Evolutionary conservation across 2,888 invertebrate species (phyloP).

Genomic region (Chrysodeixis includens): DNA sequence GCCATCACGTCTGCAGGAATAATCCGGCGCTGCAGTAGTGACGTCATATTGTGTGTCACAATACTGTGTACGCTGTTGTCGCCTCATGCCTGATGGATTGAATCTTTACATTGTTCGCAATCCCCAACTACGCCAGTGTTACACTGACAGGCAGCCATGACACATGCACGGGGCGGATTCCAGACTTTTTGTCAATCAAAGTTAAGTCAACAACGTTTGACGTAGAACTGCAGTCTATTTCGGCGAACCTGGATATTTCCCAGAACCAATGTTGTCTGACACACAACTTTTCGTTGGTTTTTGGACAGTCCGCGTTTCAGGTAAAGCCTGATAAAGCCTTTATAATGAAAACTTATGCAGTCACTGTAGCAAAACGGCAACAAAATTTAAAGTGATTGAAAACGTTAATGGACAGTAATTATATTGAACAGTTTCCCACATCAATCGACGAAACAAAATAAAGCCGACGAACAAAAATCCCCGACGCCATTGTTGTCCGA

Average conservation of each 20-base stretch:
- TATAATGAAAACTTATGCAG: constrained; percentile 3
- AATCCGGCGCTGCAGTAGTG: constrained; percentile 34
- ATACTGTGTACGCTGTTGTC: constrained; percentile 10
- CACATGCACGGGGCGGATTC: constrained; percentile 1
- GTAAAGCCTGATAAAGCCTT: too few species aligned
- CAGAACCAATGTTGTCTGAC: neutral
- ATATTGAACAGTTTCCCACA: constrained; percentile 1
- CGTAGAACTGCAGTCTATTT: neutral
- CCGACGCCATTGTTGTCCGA: constrained; percentile 2
- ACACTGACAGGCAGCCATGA: neutral
- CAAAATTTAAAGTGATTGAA: constrained; percentile 4
- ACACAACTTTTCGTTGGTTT: neutral
- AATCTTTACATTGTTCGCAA: constrained; percentile 5
- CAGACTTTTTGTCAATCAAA: neutral
- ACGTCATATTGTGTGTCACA: constrained; percentile 32
- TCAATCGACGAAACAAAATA: constrained; percentile 3
- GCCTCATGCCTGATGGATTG: neutral
- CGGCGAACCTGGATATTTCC: neutral
- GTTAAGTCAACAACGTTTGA: neutral
- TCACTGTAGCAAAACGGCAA: constrained; percentile 1
- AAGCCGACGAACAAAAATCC: constrained; percentile 2
- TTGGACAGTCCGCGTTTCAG: too few species aligned
- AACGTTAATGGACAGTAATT: constrained; percentile 4
- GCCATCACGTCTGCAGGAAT: constrained; percentile 38
- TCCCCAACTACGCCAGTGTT: neutral